phyloP scores from a whole-genome alignment of 2,113 vertebrate genomes.

The Orthochromis malagaraziensis region DNA sequence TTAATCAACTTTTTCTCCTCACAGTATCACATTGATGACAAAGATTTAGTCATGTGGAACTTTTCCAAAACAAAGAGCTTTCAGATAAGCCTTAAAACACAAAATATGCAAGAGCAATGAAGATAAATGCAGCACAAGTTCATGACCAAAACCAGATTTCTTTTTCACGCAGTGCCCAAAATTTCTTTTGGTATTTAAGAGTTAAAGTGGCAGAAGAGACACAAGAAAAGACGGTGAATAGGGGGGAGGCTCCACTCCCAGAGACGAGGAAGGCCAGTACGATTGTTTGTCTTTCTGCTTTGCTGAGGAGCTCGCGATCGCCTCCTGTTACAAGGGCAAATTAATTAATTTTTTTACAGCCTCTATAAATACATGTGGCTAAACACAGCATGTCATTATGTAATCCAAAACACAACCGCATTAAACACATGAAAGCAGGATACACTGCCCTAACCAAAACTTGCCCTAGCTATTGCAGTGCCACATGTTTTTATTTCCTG shows the following conservation, averaged over 20 bases:
- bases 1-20: not conserved
- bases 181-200: not conserved
- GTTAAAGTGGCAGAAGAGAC: not conserved
- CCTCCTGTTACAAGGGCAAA: not conserved
- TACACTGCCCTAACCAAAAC: not conserved
- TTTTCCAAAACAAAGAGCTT: not conserved
- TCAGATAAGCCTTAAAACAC: not conserved
- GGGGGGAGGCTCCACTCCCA: not conserved
- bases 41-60: not conserved
- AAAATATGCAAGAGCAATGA: not conserved
- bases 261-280: not conserved
- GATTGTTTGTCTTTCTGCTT: conserved; percentile 17
- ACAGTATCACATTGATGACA: not conserved
- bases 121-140: not conserved
- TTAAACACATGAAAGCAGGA: not conserved
- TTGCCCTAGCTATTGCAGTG: not conserved
- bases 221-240: not conserved
- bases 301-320: not conserved
- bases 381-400: not conserved
- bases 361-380: not conserved
- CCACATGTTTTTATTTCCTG: not conserved
- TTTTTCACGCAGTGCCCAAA: not conserved
- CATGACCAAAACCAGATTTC: not conserved
- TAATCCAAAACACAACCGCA: not conserved
- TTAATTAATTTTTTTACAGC: not conserved